These are phyloP conservation scores for Camelus bactrianus DNA, from an alignment of 2,113 vertebrate species.

Conservation along the genomic window DNA sequence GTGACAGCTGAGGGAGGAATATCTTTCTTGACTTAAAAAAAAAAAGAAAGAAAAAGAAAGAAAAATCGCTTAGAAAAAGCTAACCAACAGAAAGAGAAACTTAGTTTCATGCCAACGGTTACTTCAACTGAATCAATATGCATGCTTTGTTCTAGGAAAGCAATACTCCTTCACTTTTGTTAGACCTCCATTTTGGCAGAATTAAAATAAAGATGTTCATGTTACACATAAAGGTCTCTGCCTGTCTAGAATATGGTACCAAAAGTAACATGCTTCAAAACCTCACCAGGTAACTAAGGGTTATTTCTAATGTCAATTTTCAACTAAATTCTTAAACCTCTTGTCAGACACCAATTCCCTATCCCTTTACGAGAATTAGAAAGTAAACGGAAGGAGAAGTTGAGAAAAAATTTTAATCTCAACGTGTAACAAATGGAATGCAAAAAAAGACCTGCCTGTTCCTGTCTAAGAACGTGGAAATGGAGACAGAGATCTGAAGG, in stretches of 20 bases:
- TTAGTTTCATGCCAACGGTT: background rate
- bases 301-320: background rate
- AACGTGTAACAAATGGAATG: background rate
- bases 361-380: constrained; percentile 8
- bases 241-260: background rate
- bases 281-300: background rate
- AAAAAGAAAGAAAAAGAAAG: constrained; percentile 57
- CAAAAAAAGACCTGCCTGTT: background rate
- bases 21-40: constrained; percentile 92
- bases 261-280: background rate
- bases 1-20: constrained; percentile 94
- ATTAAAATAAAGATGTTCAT: background rate
- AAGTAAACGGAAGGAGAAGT: background rate
- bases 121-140: background rate
- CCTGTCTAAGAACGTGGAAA: background rate
- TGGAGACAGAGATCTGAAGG: background rate
- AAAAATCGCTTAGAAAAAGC: background rate
- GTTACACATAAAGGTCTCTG: background rate
- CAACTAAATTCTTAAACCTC: background rate
- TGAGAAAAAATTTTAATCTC: background rate
- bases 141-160: background rate
- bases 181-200: background rate
- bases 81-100: constrained; percentile 16
- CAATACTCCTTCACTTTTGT: background rate
- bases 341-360: constrained; percentile 3